Conservation (phyloP, 2,888 invertebrate species). For the Drosophila melanosoma region DNA sequence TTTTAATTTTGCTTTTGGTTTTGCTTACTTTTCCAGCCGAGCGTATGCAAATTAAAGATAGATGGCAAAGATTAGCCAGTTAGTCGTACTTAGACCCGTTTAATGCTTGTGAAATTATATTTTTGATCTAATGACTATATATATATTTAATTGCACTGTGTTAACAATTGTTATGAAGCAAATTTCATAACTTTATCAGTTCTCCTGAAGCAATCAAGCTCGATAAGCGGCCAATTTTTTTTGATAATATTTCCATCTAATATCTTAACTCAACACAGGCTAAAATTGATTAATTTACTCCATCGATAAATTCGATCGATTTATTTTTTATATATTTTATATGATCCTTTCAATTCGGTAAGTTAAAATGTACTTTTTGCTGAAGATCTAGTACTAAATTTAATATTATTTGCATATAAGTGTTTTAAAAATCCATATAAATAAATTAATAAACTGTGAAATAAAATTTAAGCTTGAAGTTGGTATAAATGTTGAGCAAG, state of each 20-base stretch:
- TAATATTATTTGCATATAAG: background rate
- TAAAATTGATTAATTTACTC: too few species aligned
- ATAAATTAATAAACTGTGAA: background rate
- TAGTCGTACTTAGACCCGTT: slow-evolving; percentile 1
- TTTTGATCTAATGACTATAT: slow-evolving; percentile 11
- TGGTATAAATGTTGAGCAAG: background rate
- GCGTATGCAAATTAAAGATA: slow-evolving; percentile 20
- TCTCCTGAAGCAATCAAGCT: background rate
- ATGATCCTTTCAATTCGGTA: background rate
- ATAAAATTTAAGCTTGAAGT: background rate
- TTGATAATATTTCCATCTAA: background rate
- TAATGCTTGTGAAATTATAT: slow-evolving; percentile 7
- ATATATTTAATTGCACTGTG: background rate
- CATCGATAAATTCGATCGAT: background rate
- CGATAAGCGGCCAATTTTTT: background rate
- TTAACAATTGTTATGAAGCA: background rate
- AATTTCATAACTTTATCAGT: background rate
- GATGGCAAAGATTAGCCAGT: slow-evolving; percentile 8
- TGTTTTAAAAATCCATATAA: background rate
- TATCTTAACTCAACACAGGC: background rate
- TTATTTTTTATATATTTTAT: background rate
- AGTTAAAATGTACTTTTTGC: background rate
- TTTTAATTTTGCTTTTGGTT: slow-evolving; percentile 14
- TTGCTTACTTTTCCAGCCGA: slow-evolving; percentile 45
- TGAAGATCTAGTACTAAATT: background rate